Conservation (phyloP, 2,888 invertebrate species). For the Polia nebulosa region DNA sequence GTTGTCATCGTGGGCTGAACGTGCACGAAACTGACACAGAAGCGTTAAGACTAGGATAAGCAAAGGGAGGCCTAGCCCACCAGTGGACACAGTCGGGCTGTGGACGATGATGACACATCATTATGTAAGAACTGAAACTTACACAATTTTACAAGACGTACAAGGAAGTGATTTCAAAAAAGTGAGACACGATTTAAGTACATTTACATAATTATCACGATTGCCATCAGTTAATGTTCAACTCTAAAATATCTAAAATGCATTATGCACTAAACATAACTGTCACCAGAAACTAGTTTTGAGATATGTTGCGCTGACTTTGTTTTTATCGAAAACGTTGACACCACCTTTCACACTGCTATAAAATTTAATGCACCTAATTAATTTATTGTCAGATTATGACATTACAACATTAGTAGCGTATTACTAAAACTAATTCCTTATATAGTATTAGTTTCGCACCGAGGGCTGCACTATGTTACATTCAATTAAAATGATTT, state of each 20-base stretch:
- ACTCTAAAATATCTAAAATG: constrained; percentile 19
- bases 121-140: constrained; percentile 28
- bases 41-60: neutral
- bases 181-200: constrained; percentile 2
- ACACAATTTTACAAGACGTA: constrained; percentile 25
- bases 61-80: neutral
- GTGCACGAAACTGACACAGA: neutral
- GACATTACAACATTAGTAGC: constrained; percentile 2
- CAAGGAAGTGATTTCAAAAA: constrained; percentile 33
- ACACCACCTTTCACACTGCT: constrained; percentile 41
- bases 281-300: constrained; percentile 34
- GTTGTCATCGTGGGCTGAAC: neutral
- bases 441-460: constrained; percentile 15
- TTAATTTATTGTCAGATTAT: constrained; percentile 23
- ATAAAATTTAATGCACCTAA: constrained; percentile 10
- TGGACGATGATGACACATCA: neutral
- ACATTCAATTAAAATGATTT: constrained; percentile 24
- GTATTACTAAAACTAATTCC: constrained; percentile 2
- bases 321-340: constrained; percentile 24
- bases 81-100: neutral
- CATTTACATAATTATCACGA: constrained; percentile 30
- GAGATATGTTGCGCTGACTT: constrained; percentile 8
- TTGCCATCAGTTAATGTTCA: constrained; percentile 6
- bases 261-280: constrained; percentile 23
- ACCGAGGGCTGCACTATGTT: no score